These are phyloP conservation scores for Babylonia areolata DNA, from an alignment of 1,140 invertebrate species.

Conservation along the genomic window DNA sequence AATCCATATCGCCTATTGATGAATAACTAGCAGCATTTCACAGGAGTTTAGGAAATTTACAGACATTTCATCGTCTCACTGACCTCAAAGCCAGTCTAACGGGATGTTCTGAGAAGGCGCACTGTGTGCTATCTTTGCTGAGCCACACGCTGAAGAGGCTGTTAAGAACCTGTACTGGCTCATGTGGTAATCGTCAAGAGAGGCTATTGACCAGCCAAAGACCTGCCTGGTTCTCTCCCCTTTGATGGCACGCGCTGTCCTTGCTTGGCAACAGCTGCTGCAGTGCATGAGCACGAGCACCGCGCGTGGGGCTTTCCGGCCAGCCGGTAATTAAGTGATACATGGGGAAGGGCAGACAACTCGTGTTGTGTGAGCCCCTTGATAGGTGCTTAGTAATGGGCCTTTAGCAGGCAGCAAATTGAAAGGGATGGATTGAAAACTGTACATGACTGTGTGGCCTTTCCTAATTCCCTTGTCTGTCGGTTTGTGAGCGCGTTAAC, in stretches of 20 bases:
- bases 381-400: neutral
- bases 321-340: neutral
- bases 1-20: neutral
- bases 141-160: neutral
- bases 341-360: neutral
- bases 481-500: neutral
- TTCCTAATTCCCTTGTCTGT: neutral
- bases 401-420: neutral
- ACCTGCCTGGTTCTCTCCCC: neutral
- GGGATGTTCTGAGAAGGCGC: neutral
- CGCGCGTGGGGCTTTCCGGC: neutral
- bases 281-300: neutral
- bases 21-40: neutral
- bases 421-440: neutral
- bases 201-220: constrained; percentile 11
- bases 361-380: neutral
- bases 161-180: neutral
- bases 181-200: neutral
- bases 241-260: neutral
- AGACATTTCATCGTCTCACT: neutral
- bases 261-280: neutral
- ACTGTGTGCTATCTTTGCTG: neutral
- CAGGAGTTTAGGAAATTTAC: neutral
- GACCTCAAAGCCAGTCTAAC: neutral
- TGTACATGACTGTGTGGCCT: neutral